These are phyloP conservation scores for Falco peregrinus DNA, from an alignment of 2,797 vertebrate genomes.

Conservation along the genomic window DNA sequence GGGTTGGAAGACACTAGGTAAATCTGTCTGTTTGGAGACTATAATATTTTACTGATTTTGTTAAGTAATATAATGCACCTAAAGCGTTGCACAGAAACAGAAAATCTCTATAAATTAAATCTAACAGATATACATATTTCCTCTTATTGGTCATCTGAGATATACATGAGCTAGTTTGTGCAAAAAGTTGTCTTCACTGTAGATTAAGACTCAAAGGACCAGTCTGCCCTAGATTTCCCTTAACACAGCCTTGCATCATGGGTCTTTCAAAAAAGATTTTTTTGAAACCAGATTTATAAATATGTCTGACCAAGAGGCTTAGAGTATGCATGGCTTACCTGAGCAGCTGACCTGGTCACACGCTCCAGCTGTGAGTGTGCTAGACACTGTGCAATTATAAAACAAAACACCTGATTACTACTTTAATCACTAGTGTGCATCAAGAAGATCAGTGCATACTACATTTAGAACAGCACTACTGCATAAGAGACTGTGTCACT, in stretches of 20 bases:
- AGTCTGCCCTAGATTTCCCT: not conserved
- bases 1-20: not conserved
- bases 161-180: not conserved
- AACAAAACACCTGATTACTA: not conserved
- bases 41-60: not conserved
- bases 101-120: not conserved
- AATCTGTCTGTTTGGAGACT: not conserved
- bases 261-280: not conserved
- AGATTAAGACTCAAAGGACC: not conserved
- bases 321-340: not conserved
- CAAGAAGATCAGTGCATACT: not conserved
- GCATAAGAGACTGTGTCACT: not conserved
- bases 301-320: not conserved
- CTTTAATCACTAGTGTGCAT: not conserved
- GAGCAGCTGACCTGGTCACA: not conserved
- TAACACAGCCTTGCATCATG: fast-evolving
- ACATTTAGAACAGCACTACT: not conserved
- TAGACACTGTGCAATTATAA: not conserved
- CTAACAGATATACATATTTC: not conserved
- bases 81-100: not conserved
- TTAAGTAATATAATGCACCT: not conserved
- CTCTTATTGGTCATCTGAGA: not conserved
- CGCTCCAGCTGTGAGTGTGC: not conserved
- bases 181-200: not conserved
- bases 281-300: not conserved